phyloP scores from a whole-genome alignment of 2,888 invertebrate genomes.

The Stenurella melanura region DNA sequence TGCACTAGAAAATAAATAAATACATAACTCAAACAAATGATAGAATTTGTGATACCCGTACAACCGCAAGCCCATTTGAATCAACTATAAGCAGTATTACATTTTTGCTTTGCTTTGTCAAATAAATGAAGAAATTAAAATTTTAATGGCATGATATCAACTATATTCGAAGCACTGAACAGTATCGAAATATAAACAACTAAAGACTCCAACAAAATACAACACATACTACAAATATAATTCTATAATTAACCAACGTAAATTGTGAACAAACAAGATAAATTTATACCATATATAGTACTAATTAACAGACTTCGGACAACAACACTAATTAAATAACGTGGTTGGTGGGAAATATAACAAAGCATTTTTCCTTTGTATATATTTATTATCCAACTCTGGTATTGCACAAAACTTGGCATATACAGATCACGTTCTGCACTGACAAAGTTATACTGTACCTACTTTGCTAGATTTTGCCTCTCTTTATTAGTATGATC shows the following conservation, averaged over 20 bases:
- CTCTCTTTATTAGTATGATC: conserved; percentile 24
- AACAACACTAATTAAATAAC: conserved; percentile 21
- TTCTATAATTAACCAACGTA: background rate
- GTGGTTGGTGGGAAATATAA: conserved; percentile 14
- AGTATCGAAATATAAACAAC: no score
- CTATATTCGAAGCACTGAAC: no score
- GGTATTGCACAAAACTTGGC: background rate
- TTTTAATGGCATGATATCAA: no score
- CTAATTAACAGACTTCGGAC: conserved; percentile 1
- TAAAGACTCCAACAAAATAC: background rate
- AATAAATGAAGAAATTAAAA: no score
- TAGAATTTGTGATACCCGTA: no score
- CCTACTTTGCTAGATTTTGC: conserved; percentile 23
- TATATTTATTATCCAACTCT: conserved; percentile 6
- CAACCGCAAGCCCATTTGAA: no score
- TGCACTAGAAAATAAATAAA: no score
- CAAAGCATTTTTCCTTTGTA: conserved; percentile 29
- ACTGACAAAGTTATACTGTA: conserved; percentile 37
- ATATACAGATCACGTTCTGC: conserved; percentile 35
- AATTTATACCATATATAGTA: background rate
- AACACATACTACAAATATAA: background rate
- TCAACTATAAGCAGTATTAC: no score
- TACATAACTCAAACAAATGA: no score
- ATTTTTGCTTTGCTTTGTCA: no score
- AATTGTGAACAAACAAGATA: background rate